Evolutionary conservation across 30 jellyfish, hydroid and myxozoan species (phyloP).

Genomic region (Turritopsis rubra): DNA sequence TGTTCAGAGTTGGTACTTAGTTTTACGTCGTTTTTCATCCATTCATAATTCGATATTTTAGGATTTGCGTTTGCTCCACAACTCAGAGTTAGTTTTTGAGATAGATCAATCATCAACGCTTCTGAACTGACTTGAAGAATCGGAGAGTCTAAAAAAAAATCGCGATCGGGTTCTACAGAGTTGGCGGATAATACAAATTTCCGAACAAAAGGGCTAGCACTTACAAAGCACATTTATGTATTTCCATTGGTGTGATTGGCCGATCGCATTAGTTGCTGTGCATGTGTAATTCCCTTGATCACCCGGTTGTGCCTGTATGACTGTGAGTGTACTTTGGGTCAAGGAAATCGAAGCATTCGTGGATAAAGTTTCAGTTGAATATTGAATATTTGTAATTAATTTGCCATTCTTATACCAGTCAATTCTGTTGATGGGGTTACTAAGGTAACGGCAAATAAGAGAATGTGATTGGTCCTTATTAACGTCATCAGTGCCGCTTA

Average conservation of each 20-base stretch:
- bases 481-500: background rate
- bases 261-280: conserved; percentile 7
- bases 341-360: background rate
- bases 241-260: background rate
- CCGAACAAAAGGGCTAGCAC: background rate
- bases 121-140: background rate
- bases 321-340: conserved; percentile 21
- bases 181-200: background rate
- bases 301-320: background rate
- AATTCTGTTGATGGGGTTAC: conserved; percentile 13
- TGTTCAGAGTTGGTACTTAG: background rate
- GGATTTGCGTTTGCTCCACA: conserved; percentile 30
- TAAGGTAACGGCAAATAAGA: conserved; percentile 14
- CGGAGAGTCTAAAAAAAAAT: conserved; percentile 19
- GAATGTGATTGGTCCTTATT: background rate
- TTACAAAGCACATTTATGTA: conserved; percentile 22
- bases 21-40: conserved; percentile 7
- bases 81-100: conserved; percentile 1
- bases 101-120: background rate
- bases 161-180: background rate
- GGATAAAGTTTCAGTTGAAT: background rate
- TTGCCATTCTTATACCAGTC: conserved; percentile 25
- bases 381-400: background rate
- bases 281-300: conserved; percentile 29
- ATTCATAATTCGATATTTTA: background rate